Evolutionary conservation across 2,888 invertebrate genomes (phyloP).

Genomic region (Heliconius sara): DNA sequence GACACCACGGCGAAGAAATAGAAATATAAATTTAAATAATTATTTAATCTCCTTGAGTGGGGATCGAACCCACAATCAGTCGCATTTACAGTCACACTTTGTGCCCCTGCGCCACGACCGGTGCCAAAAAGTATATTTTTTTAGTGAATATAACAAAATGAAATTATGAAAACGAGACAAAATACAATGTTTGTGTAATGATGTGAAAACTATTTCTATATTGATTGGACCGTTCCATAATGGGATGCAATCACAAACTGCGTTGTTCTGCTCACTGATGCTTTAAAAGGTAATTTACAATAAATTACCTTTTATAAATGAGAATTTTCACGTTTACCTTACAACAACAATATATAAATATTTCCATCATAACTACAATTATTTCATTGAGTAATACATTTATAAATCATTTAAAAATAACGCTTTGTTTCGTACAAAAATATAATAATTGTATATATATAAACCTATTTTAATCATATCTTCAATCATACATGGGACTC

Average conservation of each 20-base stretch:
- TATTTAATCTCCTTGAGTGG: too few species aligned
- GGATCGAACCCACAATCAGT: too few species aligned
- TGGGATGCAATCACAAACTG: conserved; percentile 31
- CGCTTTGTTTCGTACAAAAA: neutral
- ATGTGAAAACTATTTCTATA: conserved; percentile 41
- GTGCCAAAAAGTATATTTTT: too few species aligned
- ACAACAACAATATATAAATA: neutral
- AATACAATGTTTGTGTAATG: conserved; percentile 30
- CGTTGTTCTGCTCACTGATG: conserved; percentile 32
- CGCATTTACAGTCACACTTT: too few species aligned
- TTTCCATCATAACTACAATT: neutral
- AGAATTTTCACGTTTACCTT: conserved; percentile 56
- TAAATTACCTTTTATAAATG: conserved; percentile 26
- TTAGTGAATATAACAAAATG: too few species aligned
- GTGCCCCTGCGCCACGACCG: too few species aligned
- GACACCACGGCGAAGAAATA: too few species aligned
- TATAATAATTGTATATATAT: too few species aligned
- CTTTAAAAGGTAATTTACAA: conserved; percentile 36
- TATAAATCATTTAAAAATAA: neutral
- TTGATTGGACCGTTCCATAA: conserved; percentile 40
- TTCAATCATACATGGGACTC: too few species aligned
- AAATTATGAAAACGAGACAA: conserved; percentile 7
- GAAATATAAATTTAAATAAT: too few species aligned
- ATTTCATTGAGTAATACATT: neutral
- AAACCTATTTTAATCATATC: too few species aligned